These are phyloP conservation scores for Coleophora flavipennella DNA, from an alignment of 2,888 invertebrate genomes.

Conservation along the genomic window DNA sequence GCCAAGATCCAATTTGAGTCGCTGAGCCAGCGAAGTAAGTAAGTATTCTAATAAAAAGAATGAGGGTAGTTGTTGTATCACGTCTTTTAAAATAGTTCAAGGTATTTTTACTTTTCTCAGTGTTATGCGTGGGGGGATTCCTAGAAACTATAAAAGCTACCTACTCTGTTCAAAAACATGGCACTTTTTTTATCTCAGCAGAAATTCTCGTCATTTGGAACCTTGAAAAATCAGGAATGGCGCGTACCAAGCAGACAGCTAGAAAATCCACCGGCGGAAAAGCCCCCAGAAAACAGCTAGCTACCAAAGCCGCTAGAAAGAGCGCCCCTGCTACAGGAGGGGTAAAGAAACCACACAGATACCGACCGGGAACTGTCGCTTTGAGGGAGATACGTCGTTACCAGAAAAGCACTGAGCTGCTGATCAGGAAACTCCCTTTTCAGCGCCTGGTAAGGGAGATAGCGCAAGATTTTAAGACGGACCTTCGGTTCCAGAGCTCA, in stretches of 20 bases:
- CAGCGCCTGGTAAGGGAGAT: slow-evolving; percentile 81
- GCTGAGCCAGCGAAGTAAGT: too few relatives aligned
- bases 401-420: slow-evolving; percentile 81
- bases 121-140: too few relatives aligned
- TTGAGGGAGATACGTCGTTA: slow-evolving; percentile 80
- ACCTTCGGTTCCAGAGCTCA: slow-evolving; percentile 79
- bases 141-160: too few relatives aligned
- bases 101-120: too few relatives aligned
- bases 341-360: slow-evolving; percentile 82
- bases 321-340: slow-evolving; percentile 82
- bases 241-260: slow-evolving; percentile 83
- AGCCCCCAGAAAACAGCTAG: slow-evolving; percentile 79
- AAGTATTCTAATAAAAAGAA: too few relatives aligned
- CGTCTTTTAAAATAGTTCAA: too few relatives aligned
- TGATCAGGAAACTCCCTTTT: slow-evolving; percentile 81
- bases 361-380: slow-evolving; percentile 79
- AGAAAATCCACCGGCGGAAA: slow-evolving; percentile 83
- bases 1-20: too few relatives aligned
- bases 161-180: too few relatives aligned
- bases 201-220: too few relatives aligned
- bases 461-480: slow-evolving; percentile 82
- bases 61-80: too few relatives aligned
- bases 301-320: slow-evolving; percentile 81
- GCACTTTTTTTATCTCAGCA: too few relatives aligned
- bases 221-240: slow-evolving; percentile 48